Evolutionary conservation across 2,113 vertebrate species (phyloP).

Genomic region (Spermophilus dauricus): DNA sequence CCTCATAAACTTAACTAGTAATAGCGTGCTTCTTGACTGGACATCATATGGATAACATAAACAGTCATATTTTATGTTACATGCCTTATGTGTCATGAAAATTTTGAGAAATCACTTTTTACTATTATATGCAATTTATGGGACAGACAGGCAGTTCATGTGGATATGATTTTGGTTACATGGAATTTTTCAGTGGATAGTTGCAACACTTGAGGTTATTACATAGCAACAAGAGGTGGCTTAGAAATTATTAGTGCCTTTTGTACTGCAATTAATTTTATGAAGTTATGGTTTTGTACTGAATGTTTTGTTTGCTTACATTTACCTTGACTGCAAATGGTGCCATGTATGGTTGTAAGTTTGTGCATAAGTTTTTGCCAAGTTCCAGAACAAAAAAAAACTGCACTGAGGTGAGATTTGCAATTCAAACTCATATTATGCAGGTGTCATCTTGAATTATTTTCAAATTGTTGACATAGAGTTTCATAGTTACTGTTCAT

Average conservation of each 20-base stretch:
- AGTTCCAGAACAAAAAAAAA: not conserved
- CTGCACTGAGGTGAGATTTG: not conserved
- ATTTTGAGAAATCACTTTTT: not conserved
- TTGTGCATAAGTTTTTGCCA: not conserved
- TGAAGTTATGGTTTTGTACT: not conserved
- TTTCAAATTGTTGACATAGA: not conserved
- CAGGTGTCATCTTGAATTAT: not conserved
- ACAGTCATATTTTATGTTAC: not conserved
- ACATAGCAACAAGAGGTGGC: not conserved
- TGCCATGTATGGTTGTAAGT: not conserved
- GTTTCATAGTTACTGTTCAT: conserved; percentile 8
- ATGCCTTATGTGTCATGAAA: not conserved
- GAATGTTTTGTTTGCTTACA: not conserved
- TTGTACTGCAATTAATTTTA: not conserved
- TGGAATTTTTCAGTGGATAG: not conserved
- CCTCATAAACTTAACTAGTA: too few relatives aligned
- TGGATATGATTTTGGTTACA: not conserved
- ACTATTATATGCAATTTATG: not conserved
- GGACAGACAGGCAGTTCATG: not conserved
- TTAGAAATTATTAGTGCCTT: not conserved
- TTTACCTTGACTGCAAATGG: not conserved
- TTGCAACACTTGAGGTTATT: not conserved
- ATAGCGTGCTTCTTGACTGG: not conserved
- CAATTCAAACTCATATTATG: not conserved
- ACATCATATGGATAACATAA: not conserved